Conservation (phyloP, 2,888 invertebrate species). For the Ophion slaviceki region DNA sequence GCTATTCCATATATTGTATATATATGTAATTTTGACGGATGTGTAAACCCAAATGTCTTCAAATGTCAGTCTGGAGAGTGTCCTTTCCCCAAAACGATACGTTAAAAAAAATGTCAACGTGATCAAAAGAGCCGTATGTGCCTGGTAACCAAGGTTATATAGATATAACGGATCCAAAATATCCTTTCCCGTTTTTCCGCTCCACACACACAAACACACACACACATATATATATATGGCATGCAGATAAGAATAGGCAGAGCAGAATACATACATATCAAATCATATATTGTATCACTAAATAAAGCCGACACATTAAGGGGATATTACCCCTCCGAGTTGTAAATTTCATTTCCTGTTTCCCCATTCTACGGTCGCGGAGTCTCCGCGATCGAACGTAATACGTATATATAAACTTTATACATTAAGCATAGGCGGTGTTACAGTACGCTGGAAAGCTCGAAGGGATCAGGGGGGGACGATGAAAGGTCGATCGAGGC, state of each 20-base stretch:
- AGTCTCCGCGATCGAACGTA: constrained; percentile 42
- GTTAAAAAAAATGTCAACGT: too few species aligned
- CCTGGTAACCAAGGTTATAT: too few species aligned
- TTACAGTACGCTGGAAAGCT: constrained; percentile 40
- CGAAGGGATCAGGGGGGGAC: neutral
- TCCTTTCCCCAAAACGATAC: too few species aligned
- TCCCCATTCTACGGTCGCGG: constrained; percentile 68
- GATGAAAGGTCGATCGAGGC: constrained; percentile 49
- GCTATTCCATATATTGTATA: too few species aligned
- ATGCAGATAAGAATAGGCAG: neutral
- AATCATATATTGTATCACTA: neutral
- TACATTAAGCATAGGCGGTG: constrained; percentile 26
- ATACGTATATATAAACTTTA: neutral
- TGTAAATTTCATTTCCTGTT: constrained; percentile 69
- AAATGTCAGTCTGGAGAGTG: too few species aligned
- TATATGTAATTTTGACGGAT: too few species aligned
- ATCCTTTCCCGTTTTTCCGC: too few species aligned
- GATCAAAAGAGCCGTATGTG: too few species aligned
- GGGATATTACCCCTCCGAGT: constrained; percentile 64
- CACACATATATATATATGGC: too few species aligned
- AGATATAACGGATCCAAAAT: too few species aligned
- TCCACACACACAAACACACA: too few species aligned
- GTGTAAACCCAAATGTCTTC: too few species aligned
- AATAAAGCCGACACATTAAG: constrained; percentile 31
- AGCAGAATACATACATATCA: neutral